Conservation (phyloP, 2,888 invertebrate genomes). For the Xiphydria camelus region DNA sequence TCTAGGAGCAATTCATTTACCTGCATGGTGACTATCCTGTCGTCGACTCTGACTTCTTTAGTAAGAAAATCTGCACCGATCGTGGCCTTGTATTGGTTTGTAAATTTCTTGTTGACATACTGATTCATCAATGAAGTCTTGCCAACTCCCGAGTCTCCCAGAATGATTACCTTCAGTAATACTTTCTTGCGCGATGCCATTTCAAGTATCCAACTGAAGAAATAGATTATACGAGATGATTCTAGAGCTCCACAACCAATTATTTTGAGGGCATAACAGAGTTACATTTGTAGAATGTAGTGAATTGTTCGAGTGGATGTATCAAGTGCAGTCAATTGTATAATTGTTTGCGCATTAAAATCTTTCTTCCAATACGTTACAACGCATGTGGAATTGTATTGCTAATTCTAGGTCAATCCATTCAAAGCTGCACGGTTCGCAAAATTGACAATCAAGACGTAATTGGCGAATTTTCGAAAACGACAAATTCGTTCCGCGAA, state of each 20-base stretch:
- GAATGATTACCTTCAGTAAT: conserved; percentile 94
- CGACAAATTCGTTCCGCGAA: too few relatives aligned
- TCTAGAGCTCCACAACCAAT: too few relatives aligned
- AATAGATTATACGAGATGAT: neutral
- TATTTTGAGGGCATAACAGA: neutral
- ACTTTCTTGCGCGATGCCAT: conserved; percentile 97
- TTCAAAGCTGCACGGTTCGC: too few relatives aligned
- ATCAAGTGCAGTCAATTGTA: neutral
- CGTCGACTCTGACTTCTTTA: conserved; percentile 99
- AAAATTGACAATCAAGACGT: too few relatives aligned
- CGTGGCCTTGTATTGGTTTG: conserved; percentile 99
- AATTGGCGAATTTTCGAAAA: too few relatives aligned
- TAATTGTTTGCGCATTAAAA: neutral
- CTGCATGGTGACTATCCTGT: conserved; percentile 98
- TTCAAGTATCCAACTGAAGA: conserved; percentile 44
- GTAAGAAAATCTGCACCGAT: conserved; percentile 99
- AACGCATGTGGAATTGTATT: too few relatives aligned
- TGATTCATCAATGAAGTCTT: conserved; percentile 99
- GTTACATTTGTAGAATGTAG: neutral
- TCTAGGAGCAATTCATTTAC: too few relatives aligned
- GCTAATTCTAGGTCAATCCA: too few relatives aligned
- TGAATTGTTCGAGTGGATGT: neutral
- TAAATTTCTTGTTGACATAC: conserved; percentile 99
- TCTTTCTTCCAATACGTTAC: too few relatives aligned
- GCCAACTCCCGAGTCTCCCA: conserved; percentile 98